phyloP scores from a whole-genome alignment of 1,140 invertebrate species.

The Drosophila mayri region DNA sequence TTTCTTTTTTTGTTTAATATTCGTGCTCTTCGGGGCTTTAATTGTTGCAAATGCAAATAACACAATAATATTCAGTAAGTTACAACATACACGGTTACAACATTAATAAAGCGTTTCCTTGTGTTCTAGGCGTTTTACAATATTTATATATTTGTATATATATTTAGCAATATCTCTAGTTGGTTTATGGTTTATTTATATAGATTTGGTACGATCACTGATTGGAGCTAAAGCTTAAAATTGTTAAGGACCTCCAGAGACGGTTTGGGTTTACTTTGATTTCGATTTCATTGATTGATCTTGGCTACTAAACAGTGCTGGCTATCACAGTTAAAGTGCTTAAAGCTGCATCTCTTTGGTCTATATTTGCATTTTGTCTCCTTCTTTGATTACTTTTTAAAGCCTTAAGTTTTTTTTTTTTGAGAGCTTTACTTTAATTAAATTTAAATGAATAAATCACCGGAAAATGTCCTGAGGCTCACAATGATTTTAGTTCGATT shows the following conservation, averaged over 20 bases:
- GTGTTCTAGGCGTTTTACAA: constrained; percentile 52
- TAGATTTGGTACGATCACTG: not conserved
- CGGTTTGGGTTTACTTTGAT: constrained; percentile 14
- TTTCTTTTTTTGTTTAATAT: constrained; percentile 49
- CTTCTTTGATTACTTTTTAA: not conserved
- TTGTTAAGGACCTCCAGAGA: constrained; percentile 11
- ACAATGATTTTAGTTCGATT: not conserved
- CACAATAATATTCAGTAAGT: constrained; percentile 43
- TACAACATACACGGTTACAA: constrained; percentile 62
- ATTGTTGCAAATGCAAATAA: constrained; percentile 44
- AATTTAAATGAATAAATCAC: constrained; percentile 2
- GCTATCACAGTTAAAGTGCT: constrained; percentile 54
- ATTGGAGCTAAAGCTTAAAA: constrained; percentile 3
- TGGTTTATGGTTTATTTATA: not conserved
- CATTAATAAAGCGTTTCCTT: constrained; percentile 58
- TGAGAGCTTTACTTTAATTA: not conserved
- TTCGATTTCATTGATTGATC: constrained; percentile 23
- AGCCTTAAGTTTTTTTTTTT: too few species aligned
- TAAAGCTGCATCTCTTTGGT: constrained; percentile 36
- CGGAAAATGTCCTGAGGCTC: not conserved
- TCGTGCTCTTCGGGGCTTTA: constrained; percentile 39
- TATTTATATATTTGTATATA: constrained; percentile 3
- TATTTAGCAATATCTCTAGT: constrained; percentile 24
- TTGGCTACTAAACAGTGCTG: constrained; percentile 37
- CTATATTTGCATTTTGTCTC: not conserved